A percentile compares a stretch with the other conserved stretches of the same genome.
Conservation (phyloP, 2,888 invertebrate species). For the Tetanocera ferruginea region DNA sequence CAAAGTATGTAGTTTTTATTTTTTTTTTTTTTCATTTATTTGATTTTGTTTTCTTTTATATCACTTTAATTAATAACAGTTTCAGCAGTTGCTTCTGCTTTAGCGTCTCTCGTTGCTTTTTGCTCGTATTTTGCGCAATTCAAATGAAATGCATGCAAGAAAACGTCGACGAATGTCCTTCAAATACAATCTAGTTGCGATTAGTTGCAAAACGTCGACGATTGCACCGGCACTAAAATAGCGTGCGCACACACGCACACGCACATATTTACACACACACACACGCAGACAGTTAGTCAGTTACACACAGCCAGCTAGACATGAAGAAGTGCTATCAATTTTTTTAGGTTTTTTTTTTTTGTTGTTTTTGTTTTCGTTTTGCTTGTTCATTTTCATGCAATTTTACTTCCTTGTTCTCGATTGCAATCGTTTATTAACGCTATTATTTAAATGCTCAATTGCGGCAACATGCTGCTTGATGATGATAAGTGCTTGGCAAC, state of each 20-base stretch:
- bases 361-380: background rate
- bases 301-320: background rate
- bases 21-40: slow-evolving; percentile 1
- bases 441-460: background rate
- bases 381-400: background rate
- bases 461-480: background rate
- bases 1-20: slow-evolving; percentile 43
- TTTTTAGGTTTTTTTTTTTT: background rate
- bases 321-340: background rate
- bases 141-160: slow-evolving; percentile 25
- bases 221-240: slow-evolving; percentile 30
- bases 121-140: background rate
- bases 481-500: background rate
- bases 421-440: background rate
- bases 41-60: background rate
- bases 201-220: slow-evolving; percentile 58
- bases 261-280: slow-evolving; percentile 39
- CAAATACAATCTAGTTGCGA: slow-evolving; percentile 61
- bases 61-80: background rate
- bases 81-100: background rate
- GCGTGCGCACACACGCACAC: slow-evolving; percentile 29
- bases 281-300: background rate
- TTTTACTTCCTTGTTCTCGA: slow-evolving; percentile 34
- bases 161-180: slow-evolving; percentile 56
- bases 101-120: background rate